Evolutionary conservation across 2,888 invertebrate species (phyloP), one percentile per base, ranked within the genome.

Genomic region (Cremastobaeus sp.): DNA sequence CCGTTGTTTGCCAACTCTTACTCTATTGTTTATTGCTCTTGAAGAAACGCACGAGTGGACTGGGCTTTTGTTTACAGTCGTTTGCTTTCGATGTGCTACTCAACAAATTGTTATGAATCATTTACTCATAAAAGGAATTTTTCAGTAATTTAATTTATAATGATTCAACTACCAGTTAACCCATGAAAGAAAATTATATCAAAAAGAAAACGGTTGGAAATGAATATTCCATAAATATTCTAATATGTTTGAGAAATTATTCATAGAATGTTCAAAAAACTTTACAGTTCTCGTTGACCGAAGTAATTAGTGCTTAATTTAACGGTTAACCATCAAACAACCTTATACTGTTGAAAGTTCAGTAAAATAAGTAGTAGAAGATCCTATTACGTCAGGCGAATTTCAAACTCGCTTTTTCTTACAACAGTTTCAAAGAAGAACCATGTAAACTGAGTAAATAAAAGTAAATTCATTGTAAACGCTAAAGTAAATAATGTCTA

Each of bases 201-300:
- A 25, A 25, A 35, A 14, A 15, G 28, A 17, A 21, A 14, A 25
- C 25, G 14, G 4, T 25, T 5, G 4, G 6, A 25, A 52, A 37
- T 37, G 21, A 52, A 52, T 52, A 37, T 25, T 25, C 15, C 25
- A 52, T 52, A 52, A 52, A 52, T 52, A 52, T 52, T 52, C 37
- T 37, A 50, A 15, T 15, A 14, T 25, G 1, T 9, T 37, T 18
- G 15, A 50, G 21, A 34, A 50, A 21, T 12, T 50, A 50, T 50
- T 50, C 52, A 52, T 52, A n/a, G 52, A 52, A 52, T 52, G 37
- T 52, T 52, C 37, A 37, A 17, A 11, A 21, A 37, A 20, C n/a
- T n/a, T n/a, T n/a, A 9, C 17, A 17, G 17, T 17, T 48, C 32
- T 11, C 32, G 2, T 20, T 12, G 34, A 48, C 48, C 32, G 20